These are phyloP conservation scores for Pangasius larnaudii DNA, from an alignment of 2,797 vertebrate species.

Conservation along the genomic window DNA sequence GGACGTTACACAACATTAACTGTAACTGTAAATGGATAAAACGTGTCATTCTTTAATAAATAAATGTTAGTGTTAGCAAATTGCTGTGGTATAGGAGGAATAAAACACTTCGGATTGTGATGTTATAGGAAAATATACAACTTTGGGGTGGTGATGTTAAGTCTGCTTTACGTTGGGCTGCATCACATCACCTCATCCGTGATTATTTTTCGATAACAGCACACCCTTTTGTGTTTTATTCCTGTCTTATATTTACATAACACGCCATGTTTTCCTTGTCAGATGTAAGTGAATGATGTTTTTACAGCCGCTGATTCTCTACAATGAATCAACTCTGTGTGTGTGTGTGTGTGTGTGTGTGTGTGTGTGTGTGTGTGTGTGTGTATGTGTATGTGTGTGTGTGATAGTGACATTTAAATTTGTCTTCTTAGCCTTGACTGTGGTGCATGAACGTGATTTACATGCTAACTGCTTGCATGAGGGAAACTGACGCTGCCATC, in stretches of 20 bases:
- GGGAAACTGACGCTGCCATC: conserved; percentile 29
- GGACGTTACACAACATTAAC: not conserved
- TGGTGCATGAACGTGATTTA: conserved; percentile 26
- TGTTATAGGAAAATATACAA: not conserved
- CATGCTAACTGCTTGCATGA: conserved; percentile 38
- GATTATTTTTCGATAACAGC: not conserved
- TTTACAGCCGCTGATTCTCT: not conserved
- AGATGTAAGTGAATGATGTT: not conserved
- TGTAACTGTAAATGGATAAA: not conserved
- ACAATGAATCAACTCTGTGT: not conserved
- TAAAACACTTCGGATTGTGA: not conserved
- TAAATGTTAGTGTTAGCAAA: too few relatives aligned
- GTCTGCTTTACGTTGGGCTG: not conserved
- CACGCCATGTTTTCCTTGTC: not conserved
- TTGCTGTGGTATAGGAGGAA: not conserved
- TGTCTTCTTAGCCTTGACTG: conserved; percentile 23
- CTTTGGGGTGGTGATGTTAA: not conserved
- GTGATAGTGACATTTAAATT: conserved; percentile 27
- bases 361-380: not conserved
- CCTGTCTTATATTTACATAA: not conserved
- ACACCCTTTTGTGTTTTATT: not conserved
- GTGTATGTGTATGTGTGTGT: not conserved
- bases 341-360: not conserved
- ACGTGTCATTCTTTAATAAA: not conserved
- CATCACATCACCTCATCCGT: not conserved